Base-by-base conservation (phyloP, 2,113 vertebrate genomes). In the Danionella cerebrum region DNA sequence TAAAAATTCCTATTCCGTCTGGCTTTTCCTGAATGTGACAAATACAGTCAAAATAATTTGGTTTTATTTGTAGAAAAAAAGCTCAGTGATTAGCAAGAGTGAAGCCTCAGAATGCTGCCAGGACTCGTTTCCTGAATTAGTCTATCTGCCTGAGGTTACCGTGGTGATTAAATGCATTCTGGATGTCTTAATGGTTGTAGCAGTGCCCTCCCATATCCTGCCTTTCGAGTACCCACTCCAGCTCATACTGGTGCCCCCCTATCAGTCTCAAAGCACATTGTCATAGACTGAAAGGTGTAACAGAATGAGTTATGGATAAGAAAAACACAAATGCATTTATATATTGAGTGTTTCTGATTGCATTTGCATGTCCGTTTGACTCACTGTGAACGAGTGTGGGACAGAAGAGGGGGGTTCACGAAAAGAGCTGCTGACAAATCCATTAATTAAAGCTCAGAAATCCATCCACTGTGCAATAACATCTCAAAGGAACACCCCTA, bases 391-490 rank as follows among this genome's bases (percentile, higher is more conserved):
- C 11, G 33, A 41, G 12, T 39, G 36, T 38, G 22, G 18, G 59
- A 33, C 36, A 48, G 47, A 64, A 36, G 19, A 16, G 24, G 42
- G 38, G 60, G 33, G 22, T 48, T 27, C 31, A 48, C 39, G 18
- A 58, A 55, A 29, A n/a, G 24, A 71, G 57, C 54, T 72, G 73
- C 69, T 80, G 78, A 79, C 69, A 80, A 79, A 79, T 76, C 77
- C 69, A 73, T 74, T 75, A 73, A 83, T 75, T 80, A 80, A 80
- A 69, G 48, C 67, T 79, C 71, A 27, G 53, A 74, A 79, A 71
- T 69, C 60, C 62, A 79, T 79, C 77, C 67, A 41, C 10, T 42
- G 65, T 55, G 70, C 57, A 78, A 78, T 27, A 66, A 68, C 76
- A 69, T 42, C 6, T 48, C 67, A 44, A 64, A 67, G 51, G 68